phyloP scores from a whole-genome alignment of 92 coral and sea anemone genomes.

The Galaxea fascicularis region DNA sequence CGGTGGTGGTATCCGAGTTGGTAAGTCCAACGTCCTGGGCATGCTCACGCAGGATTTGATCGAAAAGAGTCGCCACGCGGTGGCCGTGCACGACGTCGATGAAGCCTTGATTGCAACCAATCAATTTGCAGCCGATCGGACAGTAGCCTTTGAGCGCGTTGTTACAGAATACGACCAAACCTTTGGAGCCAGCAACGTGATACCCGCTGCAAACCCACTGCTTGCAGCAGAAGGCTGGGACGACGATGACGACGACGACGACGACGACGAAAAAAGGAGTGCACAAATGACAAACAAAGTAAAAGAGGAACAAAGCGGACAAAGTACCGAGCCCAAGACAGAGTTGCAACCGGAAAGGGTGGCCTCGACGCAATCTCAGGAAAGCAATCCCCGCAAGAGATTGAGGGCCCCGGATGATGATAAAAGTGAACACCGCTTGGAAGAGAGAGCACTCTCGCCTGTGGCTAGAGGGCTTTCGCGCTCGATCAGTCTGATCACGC shows the following conservation, averaged over 20 bases:
- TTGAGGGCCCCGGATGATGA: background rate
- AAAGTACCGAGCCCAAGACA: too few species aligned
- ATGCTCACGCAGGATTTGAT: background rate
- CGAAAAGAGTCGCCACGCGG: background rate
- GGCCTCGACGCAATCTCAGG: too few species aligned
- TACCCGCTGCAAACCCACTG: slow-evolving; percentile 3
- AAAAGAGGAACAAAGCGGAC: background rate
- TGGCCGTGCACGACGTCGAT: background rate
- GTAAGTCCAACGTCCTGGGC: background rate
- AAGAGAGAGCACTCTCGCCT: background rate
- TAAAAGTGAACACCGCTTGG: background rate
- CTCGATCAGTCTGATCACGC: background rate
- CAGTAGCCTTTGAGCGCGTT: background rate
- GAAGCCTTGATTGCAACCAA: background rate
- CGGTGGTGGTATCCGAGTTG: slow-evolving; percentile 7
- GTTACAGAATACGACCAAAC: background rate
- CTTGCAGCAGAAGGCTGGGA: slow-evolving; percentile 21
- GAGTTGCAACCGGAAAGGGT: too few species aligned
- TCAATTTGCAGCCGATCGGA: background rate
- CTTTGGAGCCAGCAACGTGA: slow-evolving; percentile 14
- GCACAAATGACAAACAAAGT: background rate
- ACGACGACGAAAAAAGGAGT: background rate
- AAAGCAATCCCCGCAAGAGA: background rate
- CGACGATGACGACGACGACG: background rate
- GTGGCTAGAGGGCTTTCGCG: background rate